Evolutionary conservation across 2,113 vertebrate species (phyloP), one percentile per base, ranked within the genome.

Genomic region (Neodon shergylaensis): DNA sequence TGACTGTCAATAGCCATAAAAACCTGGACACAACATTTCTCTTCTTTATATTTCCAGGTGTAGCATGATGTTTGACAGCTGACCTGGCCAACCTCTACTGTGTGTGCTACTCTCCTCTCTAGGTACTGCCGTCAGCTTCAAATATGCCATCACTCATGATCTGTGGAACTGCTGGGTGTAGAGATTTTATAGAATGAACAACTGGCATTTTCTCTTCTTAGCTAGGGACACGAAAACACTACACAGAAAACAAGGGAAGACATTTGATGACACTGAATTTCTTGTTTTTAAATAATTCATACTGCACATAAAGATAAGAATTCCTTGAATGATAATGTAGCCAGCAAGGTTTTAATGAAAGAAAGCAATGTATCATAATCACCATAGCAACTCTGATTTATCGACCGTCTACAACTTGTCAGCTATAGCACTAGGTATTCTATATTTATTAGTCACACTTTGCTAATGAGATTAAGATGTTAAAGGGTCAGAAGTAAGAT

Each of bases 261-360:
- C 39, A 16, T 70, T 77, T 54, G 68, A 74, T 68, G 76, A 54
- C 61, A n/a, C 1, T 42, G n/a, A 85, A 70, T 28, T 91, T 28
- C 58, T 44, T 76, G 16, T 3, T 81, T 81, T 58, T 89, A 42
- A 49, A 74, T 24, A 19, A 81, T 52, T 90, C 44, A 91, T 85
- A 92, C 4, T 21, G 42, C 52, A 39, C 44, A 1, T 61, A 92
- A 83, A n/a, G 24, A 81, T 10, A 81, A 83, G 26, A 58, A 70
- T 74, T 81, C 36, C 28, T 39, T 78, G n/a, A 91, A 13, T 61
- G 24, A 66, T 92, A 76, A 88, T 10, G 33, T 52, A 92, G 19
- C 83, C n/a, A 95, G 78, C 3, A 21, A 83, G 79, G 3, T 31
- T 94, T 94, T 66, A 93, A 54, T 77, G 39, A 78, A 87, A 44